phyloP scores from a whole-genome alignment of 2,888 invertebrate genomes.

The Sinopyrophorus schimmeli region DNA sequence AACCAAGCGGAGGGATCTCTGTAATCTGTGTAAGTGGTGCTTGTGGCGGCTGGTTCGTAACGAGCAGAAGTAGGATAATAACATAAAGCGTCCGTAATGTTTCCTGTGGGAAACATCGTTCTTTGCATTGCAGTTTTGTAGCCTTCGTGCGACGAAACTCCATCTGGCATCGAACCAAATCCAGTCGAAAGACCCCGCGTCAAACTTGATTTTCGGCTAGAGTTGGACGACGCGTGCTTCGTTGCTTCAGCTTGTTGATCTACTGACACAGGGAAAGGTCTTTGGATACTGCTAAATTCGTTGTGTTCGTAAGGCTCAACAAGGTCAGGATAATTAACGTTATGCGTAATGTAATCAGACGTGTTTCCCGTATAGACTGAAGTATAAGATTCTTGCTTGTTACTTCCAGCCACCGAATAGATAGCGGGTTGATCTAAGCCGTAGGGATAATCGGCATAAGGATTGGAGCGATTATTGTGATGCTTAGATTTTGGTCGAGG shows the following conservation, averaged over 20 bases:
- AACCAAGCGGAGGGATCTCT: constrained; percentile 60
- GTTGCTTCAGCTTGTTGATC: constrained; percentile 62
- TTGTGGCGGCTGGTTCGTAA: constrained; percentile 60
- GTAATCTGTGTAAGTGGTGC: constrained; percentile 60
- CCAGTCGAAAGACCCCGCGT: constrained; percentile 63
- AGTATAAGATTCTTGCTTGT: constrained; percentile 72
- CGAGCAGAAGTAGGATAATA: constrained; percentile 77
- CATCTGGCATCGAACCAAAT: constrained; percentile 54
- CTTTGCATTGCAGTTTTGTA: constrained; percentile 68
- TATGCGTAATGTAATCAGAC: constrained; percentile 63
- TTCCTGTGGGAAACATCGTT: constrained; percentile 71
- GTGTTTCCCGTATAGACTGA: constrained; percentile 73
- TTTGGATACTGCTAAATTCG: constrained; percentile 55
- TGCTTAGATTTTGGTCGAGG: constrained; percentile 56
- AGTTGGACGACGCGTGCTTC: constrained; percentile 52
- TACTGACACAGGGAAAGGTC: constrained; percentile 61
- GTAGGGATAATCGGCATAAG: constrained; percentile 55
- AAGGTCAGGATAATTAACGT: constrained; percentile 69
- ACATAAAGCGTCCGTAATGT: constrained; percentile 77
- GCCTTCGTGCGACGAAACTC: constrained; percentile 64
- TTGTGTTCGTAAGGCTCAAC: constrained; percentile 63
- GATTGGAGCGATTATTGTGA: constrained; percentile 45
- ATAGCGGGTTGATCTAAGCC: constrained; percentile 66
- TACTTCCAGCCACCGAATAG: constrained; percentile 74
- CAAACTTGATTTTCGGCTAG: constrained; percentile 49